Base-by-base conservation (phyloP, 2,888 invertebrate genomes). In the Chymomyza procnemis region DNA sequence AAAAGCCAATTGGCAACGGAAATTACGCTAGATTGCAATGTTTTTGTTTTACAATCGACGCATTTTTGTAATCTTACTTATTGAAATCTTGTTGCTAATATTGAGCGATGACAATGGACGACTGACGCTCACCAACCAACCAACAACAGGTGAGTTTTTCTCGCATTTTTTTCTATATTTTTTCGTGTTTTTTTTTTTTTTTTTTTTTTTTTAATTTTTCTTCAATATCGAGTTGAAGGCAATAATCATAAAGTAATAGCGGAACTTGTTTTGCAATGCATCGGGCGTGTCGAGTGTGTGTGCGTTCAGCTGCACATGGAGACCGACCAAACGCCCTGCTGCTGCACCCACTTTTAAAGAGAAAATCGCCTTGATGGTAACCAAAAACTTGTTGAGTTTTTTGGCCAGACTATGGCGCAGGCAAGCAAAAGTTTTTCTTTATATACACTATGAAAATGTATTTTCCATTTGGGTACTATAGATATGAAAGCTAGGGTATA, bases 11-110 rank as follows among this genome's bases (percentile, higher is more conserved):
- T 71, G 69, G 69, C 58, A 76, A 67, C 50, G 69, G 78, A 75
- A 80, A 70, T 52, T 61, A 78, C 73, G 81, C 68, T 66, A 66
- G 85, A 94, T 95, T 95, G 95, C 95, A 94, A 93, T 94, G 93
- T 93, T 93, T 94, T 93, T 94, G 93, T 93, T 88, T 82, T 78
- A 94, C 93, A 93, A 86, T 75, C 93, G 93, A 93, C 78, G 76
- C 70, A 94, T 93, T 92, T 93, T 93, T 92, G 91, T 93, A 92
- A 92, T 92, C 92, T 90, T 93, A 92, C 91, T 93, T 84, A 89
- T 90, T 87, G 89, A 85, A 84, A 86, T 89, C 69, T 79, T 88
- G 75, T 81, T 86, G 77, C 80, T 85, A 69, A 76, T 88, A 76
- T 78, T 89, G 70, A 78, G 76, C 74, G 78, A 88, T 64, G 74